These are phyloP conservation scores for Dendrocopos noguchii DNA, from an alignment of 2,113 vertebrate species.

Conservation along the genomic window DNA sequence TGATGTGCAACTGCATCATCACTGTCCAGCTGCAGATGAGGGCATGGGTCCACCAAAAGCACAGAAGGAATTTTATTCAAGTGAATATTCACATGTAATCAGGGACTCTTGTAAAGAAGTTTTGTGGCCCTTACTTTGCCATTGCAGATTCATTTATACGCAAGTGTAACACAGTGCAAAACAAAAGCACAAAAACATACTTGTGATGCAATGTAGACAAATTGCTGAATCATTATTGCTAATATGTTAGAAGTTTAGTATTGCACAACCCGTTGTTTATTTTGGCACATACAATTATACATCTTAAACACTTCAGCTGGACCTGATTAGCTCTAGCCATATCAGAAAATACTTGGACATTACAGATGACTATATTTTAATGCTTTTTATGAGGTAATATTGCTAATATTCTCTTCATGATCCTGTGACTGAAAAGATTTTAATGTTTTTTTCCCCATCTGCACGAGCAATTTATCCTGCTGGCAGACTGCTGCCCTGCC, in stretches of 20 bases:
- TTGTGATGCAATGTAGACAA: not conserved
- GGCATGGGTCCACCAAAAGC: not conserved
- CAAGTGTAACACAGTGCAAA: not conserved
- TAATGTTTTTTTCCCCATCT: not conserved
- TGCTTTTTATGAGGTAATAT: not conserved
- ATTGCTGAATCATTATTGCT: not conserved
- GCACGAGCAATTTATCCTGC: rapidly evolving
- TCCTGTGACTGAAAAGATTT: not conserved
- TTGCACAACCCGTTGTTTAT: not conserved
- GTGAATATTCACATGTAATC: not conserved
- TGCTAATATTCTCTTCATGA: not conserved
- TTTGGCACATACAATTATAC: not conserved
- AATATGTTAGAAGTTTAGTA: not conserved
- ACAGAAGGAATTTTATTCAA: not conserved
- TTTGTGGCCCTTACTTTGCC: not conserved
- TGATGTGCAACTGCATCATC: not conserved
- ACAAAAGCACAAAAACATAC: not conserved
- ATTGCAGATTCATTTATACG: not conserved
- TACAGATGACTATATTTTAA: not conserved
- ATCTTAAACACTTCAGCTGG: not conserved
- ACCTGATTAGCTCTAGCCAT: not conserved
- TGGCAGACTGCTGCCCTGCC: not conserved
- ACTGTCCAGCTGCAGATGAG: not conserved
- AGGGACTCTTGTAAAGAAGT: not conserved
- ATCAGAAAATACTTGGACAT: not conserved